Evolutionary conservation across 1,140 invertebrate genomes (phyloP).

Genomic region (Anagrus nilaparvatae): DNA sequence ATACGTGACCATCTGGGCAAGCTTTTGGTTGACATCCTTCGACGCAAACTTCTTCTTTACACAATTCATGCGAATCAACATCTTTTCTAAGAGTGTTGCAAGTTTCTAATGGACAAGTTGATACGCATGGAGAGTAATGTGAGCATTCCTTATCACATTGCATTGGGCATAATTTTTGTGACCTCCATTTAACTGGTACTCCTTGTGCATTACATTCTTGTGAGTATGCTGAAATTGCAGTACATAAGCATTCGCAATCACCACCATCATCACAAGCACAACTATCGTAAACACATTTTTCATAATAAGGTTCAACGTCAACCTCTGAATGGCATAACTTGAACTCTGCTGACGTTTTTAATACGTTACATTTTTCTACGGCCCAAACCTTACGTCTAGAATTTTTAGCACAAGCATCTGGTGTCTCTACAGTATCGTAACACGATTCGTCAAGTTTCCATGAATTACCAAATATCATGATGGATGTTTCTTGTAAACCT

Average conservation of each 20-base stretch:
- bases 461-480: constrained; percentile 71
- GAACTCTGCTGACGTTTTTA: constrained; percentile 67
- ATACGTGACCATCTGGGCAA: constrained; percentile 60
- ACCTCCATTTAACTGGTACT: constrained; percentile 68
- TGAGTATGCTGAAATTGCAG: constrained; percentile 75
- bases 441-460: constrained; percentile 77
- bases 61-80: constrained; percentile 46
- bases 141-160: constrained; percentile 75
- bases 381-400: constrained; percentile 73
- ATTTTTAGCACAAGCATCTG: constrained; percentile 60
- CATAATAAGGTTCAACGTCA: constrained; percentile 53
- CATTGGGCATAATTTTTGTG: constrained; percentile 72
- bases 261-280: constrained; percentile 80
- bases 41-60: constrained; percentile 62
- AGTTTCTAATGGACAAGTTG: constrained; percentile 69
- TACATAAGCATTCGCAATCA: constrained; percentile 84
- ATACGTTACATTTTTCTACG: constrained; percentile 55
- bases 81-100: constrained; percentile 70
- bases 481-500: constrained; percentile 59
- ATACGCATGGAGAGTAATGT: constrained; percentile 69
- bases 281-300: constrained; percentile 67
- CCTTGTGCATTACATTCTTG: constrained; percentile 65
- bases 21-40: constrained; percentile 67
- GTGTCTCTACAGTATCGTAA: constrained; percentile 39
- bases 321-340: constrained; percentile 70